Conservation (phyloP, 1,140 invertebrate species). For the Schmidtea mediterranea region DNA sequence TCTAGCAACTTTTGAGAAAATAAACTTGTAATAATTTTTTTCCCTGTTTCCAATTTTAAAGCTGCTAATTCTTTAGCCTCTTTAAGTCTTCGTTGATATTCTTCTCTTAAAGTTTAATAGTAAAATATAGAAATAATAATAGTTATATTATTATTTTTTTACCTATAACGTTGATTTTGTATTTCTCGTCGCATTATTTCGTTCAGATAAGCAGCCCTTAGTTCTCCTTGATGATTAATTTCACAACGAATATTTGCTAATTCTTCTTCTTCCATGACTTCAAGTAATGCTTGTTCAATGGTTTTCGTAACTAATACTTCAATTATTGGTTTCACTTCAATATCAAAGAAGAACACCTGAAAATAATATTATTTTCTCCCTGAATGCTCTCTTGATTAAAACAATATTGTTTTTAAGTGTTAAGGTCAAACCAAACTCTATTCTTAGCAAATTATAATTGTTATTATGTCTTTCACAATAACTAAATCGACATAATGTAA, state of each 20-base stretch:
- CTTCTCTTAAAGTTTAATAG: conserved; percentile 13
- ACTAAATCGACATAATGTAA: too few species aligned
- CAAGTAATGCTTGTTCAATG: conserved; percentile 52
- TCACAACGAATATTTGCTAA: conserved; percentile 42
- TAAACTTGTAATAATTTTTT: conserved; percentile 47
- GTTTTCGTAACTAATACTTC: conserved; percentile 60
- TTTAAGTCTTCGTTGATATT: conserved; percentile 5
- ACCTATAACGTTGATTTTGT: conserved; percentile 36
- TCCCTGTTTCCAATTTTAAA: conserved; percentile 40
- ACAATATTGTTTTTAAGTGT: too few species aligned
- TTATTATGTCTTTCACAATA: too few species aligned
- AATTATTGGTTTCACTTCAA: conserved; percentile 54
- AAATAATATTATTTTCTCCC: conserved; percentile 5
- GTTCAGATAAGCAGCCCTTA: conserved; percentile 43
- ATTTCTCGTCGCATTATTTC: conserved; percentile 44
- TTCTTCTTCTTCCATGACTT: conserved; percentile 35
- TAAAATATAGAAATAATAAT: too few species aligned
- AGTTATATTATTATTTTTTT: too few species aligned
- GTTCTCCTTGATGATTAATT: conserved; percentile 42
- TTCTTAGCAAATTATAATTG: too few species aligned
- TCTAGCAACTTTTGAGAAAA: conserved; percentile 53
- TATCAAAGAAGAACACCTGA: conserved; percentile 45
- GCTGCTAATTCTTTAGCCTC: conserved; percentile 27
- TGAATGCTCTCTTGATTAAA: too few species aligned
- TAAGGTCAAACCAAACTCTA: too few species aligned